Conservation (phyloP, 2,113 vertebrate genomes). For the Eretmochelys imbricata region DNA sequence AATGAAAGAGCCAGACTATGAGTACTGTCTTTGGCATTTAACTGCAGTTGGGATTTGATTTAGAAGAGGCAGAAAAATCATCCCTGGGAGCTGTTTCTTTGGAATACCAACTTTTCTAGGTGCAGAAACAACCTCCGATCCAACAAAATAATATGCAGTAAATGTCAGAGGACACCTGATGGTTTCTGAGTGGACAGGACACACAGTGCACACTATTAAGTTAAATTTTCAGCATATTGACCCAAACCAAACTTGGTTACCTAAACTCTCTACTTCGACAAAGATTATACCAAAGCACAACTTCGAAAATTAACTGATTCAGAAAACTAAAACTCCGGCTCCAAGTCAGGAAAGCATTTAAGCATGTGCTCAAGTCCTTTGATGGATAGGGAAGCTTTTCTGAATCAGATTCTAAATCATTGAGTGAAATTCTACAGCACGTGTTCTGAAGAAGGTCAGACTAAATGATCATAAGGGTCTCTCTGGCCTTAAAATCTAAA, state of each 20-base stretch:
- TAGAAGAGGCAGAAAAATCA: neutral
- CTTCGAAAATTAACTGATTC: neutral
- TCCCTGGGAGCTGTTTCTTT: neutral
- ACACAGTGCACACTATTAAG: neutral
- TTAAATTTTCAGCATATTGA: neutral
- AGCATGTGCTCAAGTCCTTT: neutral
- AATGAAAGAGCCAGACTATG: neutral
- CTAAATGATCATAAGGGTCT: neutral
- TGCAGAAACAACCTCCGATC: neutral
- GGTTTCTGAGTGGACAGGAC: neutral
- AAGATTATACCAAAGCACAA: neutral
- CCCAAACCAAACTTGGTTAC: neutral
- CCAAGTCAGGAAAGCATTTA: neutral
- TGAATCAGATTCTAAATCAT: neutral
- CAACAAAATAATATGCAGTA: neutral
- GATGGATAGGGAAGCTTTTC: neutral
- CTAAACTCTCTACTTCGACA: neutral
- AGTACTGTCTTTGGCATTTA: neutral
- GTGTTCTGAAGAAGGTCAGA: neutral
- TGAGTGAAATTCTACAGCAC: neutral
- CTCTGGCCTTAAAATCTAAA: neutral
- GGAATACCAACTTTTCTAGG: neutral
- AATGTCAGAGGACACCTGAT: neutral
- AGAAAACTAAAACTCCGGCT: neutral
- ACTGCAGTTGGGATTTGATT: neutral